phyloP scores from a whole-genome alignment of 2,113 vertebrate species.

The Laticauda colubrina region DNA sequence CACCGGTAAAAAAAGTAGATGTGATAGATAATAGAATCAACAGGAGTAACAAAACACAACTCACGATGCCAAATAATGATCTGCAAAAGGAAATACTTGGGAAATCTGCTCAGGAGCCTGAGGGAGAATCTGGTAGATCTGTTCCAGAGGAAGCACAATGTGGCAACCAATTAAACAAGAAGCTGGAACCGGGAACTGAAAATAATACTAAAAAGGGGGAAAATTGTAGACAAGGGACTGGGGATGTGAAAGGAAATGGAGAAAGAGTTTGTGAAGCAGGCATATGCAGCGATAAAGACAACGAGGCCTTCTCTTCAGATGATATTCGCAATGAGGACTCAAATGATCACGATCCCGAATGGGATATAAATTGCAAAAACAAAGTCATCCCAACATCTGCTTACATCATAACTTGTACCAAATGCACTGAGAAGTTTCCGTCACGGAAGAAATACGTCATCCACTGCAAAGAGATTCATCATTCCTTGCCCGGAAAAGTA shows the following conservation, averaged over 20 bases:
- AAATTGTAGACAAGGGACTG: neutral
- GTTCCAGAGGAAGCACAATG: neutral
- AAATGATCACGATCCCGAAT: neutral
- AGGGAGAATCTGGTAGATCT: neutral
- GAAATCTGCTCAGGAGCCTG: neutral
- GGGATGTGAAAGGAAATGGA: slow-evolving; percentile 9
- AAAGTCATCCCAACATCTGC: neutral
- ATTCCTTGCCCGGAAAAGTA: slow-evolving; percentile 58
- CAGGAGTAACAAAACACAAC: neutral
- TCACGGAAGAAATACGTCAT: slow-evolving; percentile 55
- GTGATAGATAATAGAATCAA: neutral
- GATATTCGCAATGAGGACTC: slow-evolving; percentile 9
- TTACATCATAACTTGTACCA: slow-evolving; percentile 51
- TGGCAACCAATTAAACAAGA: neutral
- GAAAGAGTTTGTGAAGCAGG: neutral
- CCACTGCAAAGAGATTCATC: slow-evolving; percentile 61
- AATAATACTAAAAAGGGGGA: slow-evolving; percentile 3
- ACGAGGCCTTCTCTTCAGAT: neutral
- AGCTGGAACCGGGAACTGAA: neutral
- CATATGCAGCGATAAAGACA: neutral
- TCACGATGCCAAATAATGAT: neutral
- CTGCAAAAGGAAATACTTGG: accelerated
- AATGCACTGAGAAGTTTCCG: slow-evolving; percentile 58
- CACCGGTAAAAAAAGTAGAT: neutral
- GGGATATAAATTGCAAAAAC: neutral